Evolutionary conservation across 2,113 vertebrate genomes (phyloP).

Genomic region (Galbula dea): DNA sequence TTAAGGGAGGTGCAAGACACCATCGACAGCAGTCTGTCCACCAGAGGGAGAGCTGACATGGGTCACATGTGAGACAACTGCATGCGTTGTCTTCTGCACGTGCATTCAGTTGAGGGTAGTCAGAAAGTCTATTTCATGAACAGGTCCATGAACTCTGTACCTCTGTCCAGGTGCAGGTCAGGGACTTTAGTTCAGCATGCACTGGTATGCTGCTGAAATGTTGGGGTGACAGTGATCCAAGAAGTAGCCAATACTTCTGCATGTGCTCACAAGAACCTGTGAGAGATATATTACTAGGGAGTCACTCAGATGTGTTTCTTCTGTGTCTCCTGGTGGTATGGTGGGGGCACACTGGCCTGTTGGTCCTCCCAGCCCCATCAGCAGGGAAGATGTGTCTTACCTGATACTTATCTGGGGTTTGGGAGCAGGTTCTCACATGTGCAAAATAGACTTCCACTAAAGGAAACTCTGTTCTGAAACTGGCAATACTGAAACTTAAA

Average conservation of each 20-base stretch:
- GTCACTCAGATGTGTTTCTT: neutral
- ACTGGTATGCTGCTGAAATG: neutral
- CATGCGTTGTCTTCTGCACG: neutral
- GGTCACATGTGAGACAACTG: fast-evolving
- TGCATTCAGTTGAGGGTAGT: neutral
- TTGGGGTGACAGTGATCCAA: neutral
- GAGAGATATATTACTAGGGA: neutral
- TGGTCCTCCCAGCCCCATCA: neutral
- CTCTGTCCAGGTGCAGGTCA: neutral
- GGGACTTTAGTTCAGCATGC: neutral
- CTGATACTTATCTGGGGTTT: neutral
- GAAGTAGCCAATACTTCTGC: neutral
- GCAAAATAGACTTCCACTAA: neutral
- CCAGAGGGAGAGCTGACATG: neutral
- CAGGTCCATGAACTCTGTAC: neutral
- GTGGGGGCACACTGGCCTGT: neutral
- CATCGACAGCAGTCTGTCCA: fast-evolving
- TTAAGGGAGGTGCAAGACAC: neutral
- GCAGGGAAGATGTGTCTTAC: neutral
- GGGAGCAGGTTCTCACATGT: neutral
- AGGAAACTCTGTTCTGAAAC: neutral
- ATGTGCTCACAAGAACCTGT: neutral
- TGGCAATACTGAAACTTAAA: neutral
- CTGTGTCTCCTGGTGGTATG: neutral
- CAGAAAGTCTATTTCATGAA: neutral